Evolutionary conservation across 2,888 invertebrate species (phyloP), one percentile per base, ranked within the genome.

Genomic region (Calephelis perditalis): DNA sequence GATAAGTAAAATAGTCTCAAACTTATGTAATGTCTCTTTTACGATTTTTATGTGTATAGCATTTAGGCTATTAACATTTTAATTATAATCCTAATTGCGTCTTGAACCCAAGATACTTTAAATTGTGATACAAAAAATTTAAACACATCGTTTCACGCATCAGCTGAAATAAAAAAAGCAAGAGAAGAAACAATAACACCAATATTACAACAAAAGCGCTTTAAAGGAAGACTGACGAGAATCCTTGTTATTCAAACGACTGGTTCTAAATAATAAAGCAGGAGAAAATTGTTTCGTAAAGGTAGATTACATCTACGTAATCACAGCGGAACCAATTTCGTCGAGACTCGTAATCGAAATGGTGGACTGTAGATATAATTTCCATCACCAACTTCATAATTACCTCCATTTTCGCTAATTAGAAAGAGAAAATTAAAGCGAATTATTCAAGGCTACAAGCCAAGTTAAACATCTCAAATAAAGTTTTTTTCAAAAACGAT

Each of bases 401-500:
- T 63, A 65, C 57, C 57, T 63, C 49, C 59, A 62, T 62, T 62
- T 60, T 59, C 65, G 47, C 52, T 58, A 65, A 63, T 62, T 60
- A 63, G 60, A 46, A 60, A 60, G 52, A 49, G 58, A 59, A 62
- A 58, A 58, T 59, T 63, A 56, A 62, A 66, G 49, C 57, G 47
- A 59, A 55, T 63, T 57, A 62, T 46, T 43, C 57, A 47, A 59
- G 62, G 57, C 57, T 57, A 54, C 56, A 56, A 26, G 61, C 61
- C 59, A 63, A 63, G 54, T 40, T 40, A 40, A 40, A 40, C 40
- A 8, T 40, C 8, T 6, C 5, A 40, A 6, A 40, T 40, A 40
- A 40, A 7, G 8, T 40, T 40, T 3, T 40, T 40, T 40, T 40
- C 8, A 40, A 40, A 3, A 26, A 26, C 3, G 26, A 4, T 26